Base-by-base conservation (phyloP, 2,797 vertebrate species). In the Hoplostethus atlanticus region DNA sequence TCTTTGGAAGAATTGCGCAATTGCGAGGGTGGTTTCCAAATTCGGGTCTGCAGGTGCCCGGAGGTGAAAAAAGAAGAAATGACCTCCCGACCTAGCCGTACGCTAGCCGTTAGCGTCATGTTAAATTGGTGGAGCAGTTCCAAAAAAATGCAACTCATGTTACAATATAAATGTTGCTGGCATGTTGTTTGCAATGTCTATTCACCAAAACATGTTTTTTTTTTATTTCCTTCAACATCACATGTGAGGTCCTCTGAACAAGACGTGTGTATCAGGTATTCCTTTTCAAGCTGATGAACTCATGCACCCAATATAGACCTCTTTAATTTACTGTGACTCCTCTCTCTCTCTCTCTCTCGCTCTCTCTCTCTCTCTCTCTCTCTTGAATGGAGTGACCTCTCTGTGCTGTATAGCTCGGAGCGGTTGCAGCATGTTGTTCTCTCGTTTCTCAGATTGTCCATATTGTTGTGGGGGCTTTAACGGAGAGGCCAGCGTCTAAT, bases 401-500 rank as follows among this genome's bases (percentile, higher is more conserved):
- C 40, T 38, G 42, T 58, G 48, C 47, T 44, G 0, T 1, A 10
- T 51, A 40, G 50, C 79, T 42, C 0, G 11, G 53, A 66, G 73
- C 57, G 21, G 38, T 17, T 16, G 44, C 55, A 58, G 21, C 15
- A 0, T 47, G 66, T 57, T 62, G 28, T 66, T 58, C 68, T 80
- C 67, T 69, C 44, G 8, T 79, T 68, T 72, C 66, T 68, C 64
- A 38, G 17, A 40, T 51, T 56, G 50, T 60, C 12, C 6, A 47
- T 68, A 58, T 79, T 50, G 64, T 80, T 64, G 64, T 10, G 8
- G 40, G 40, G 56, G 7, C 64, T 34, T 70, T 30, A 44, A 34
- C 12, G 9, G 25, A 36, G 52, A 81, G 66, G 66, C 25, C 69
- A 50, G 50, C 6, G 2, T 84, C 70, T 84, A 64, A 74, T 69